Evolutionary conservation across 1,140 invertebrate species (phyloP).

Genomic region (Lutraria rhynchaena): DNA sequence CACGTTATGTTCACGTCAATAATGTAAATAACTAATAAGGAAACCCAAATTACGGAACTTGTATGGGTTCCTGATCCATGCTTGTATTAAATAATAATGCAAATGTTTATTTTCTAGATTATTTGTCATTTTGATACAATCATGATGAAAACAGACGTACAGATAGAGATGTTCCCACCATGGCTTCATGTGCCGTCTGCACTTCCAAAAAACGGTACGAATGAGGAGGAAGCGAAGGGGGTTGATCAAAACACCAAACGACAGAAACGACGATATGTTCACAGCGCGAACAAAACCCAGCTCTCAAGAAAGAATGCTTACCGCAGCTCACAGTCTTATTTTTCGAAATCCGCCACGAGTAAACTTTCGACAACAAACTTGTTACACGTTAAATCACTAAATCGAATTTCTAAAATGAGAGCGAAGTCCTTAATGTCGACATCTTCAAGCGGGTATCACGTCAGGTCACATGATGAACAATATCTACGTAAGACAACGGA

Average conservation of each 20-base stretch:
- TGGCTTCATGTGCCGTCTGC: background rate
- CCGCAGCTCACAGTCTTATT: background rate
- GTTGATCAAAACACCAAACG: background rate
- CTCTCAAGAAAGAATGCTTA: background rate
- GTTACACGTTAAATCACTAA: slow-evolving; percentile 4
- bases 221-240: background rate
- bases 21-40: too few relatives aligned
- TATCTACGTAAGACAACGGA: slow-evolving; percentile 23
- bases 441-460: background rate
- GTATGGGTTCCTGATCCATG: too few relatives aligned
- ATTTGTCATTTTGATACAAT: too few relatives aligned
- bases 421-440: background rate
- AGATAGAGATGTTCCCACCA: slow-evolving; percentile 17
- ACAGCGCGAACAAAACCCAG: background rate
- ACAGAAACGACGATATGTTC: background rate
- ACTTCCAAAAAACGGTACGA: background rate
- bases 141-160: slow-evolving; percentile 9
- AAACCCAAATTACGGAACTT: too few relatives aligned
- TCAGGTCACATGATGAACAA: background rate
- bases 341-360: background rate
- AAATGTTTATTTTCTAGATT: too few relatives aligned
- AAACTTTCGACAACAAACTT: slow-evolving; percentile 1
- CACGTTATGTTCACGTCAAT: too few relatives aligned
- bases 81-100: too few relatives aligned
- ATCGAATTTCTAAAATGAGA: background rate